Percentiles rank a stretch among this genome's conserved stretches.
phyloP scores from a whole-genome alignment of 2,888 invertebrate genomes.

The Clitarchus hookeri region DNA sequence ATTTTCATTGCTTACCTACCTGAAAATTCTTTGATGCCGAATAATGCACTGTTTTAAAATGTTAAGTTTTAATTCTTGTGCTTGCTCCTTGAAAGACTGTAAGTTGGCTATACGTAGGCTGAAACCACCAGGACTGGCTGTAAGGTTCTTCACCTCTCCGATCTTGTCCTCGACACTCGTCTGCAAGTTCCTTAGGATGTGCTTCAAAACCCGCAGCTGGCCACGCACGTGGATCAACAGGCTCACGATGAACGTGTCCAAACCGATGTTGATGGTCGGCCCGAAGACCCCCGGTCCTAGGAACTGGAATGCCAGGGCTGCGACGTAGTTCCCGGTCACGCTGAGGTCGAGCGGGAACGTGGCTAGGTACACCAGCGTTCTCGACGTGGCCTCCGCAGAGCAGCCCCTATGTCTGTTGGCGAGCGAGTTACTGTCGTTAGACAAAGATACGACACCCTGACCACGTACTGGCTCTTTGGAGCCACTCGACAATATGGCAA shows the following conservation, averaged over 20 bases:
- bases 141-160: neutral
- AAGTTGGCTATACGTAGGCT: no score
- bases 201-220: slow-evolving; percentile 23
- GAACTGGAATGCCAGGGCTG: slow-evolving; percentile 17
- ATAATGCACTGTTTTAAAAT: no score
- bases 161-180: neutral
- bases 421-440: no score
- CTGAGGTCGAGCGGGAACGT: slow-evolving; percentile 2
- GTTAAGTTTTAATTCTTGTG: no score
- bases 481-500: no score
- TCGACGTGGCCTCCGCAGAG: neutral
- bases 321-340: neutral
- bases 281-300: slow-evolving; percentile 19
- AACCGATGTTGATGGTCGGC: slow-evolving; percentile 30
- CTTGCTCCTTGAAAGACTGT: no score
- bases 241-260: slow-evolving; percentile 25
- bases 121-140: no score
- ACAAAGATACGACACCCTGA: no score
- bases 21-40: no score
- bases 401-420: no score
- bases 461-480: no score
- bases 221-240: slow-evolving; percentile 24
- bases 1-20: no score
- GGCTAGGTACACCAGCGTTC: neutral
- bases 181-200: neutral